Evolutionary conservation across 1,140 invertebrate species (phyloP).

Genomic region (Hydropsyche tenuis): DNA sequence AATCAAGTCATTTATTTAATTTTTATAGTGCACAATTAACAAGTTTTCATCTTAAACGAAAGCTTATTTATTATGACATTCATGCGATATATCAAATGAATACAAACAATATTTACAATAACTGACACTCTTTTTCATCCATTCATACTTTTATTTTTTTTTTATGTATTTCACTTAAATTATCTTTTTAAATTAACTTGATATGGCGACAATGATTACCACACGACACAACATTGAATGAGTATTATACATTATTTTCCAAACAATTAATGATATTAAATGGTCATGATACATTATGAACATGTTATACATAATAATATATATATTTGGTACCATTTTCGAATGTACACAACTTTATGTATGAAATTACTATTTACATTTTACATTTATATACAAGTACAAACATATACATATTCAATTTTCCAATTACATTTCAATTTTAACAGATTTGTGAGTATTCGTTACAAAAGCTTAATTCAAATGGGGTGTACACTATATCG

Average conservation of each 20-base stretch:
- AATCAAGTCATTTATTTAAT: slow-evolving; percentile 21
- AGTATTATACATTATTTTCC: slow-evolving; percentile 16
- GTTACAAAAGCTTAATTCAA: slow-evolving; percentile 16
- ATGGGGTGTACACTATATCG: slow-evolving; percentile 12
- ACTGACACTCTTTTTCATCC: neutral
- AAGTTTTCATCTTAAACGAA: slow-evolving; percentile 16
- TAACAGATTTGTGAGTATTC: no score
- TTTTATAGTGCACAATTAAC: slow-evolving; percentile 26
- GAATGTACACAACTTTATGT: no score
- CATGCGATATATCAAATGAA: neutral
- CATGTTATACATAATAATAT: no score
- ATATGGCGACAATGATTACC: slow-evolving; percentile 22
- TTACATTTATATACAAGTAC: no score
- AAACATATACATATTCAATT: no score
- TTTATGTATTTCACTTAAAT: no score
- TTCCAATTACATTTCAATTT: no score
- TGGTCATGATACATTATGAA: no score
- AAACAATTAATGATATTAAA: no score
- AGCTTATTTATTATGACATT: neutral
- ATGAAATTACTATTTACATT: no score
- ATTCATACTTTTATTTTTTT: no score
- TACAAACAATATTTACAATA: slow-evolving; percentile 17
- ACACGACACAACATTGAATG: slow-evolving; percentile 22
- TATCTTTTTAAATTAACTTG: neutral
- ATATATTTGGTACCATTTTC: no score